Percentiles rank a stretch among this genome's conserved stretches.
phyloP scores from a whole-genome alignment of 2,797 vertebrate species.

The Nannoperca obscura region DNA sequence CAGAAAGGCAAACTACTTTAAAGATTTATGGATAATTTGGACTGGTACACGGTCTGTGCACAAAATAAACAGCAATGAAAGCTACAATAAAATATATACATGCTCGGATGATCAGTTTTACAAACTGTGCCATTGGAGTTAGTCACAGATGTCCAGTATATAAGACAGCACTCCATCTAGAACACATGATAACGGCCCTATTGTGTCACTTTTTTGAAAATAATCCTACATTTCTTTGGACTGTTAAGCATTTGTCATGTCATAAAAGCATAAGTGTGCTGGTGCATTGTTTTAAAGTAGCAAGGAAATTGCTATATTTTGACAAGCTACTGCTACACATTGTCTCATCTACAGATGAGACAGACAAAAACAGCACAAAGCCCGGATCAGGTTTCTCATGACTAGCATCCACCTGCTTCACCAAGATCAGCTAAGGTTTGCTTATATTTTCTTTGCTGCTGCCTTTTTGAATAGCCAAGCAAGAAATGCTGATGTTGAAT shows the following conservation, averaged over 20 bases:
- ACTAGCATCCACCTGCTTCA: not conserved
- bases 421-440: slow-evolving; percentile 10
- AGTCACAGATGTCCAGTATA: not conserved
- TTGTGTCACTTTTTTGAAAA: not conserved
- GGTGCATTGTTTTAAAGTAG: slow-evolving; percentile 6
- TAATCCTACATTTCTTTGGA: not conserved
- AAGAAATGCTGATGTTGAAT: not conserved
- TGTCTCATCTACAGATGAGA: slow-evolving; percentile 5
- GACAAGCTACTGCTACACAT: slow-evolving; percentile 6
- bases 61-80: not conserved
- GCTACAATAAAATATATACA: not conserved
- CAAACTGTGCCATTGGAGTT: not conserved
- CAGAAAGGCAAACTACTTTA: slow-evolving; percentile 17
- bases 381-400: slow-evolving; percentile 5
- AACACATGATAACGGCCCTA: not conserved
- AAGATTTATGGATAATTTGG: not conserved
- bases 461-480: not conserved
- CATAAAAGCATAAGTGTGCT: not conserved
- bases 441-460: slow-evolving; percentile 1
- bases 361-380: slow-evolving; percentile 14
- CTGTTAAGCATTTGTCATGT: not conserved
- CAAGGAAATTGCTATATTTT: slow-evolving; percentile 15
- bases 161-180: not conserved
- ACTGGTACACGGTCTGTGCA: not conserved
- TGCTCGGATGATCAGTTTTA: not conserved